Evolutionary conservation across 2,113 vertebrate genomes (phyloP), one percentile per base, ranked within the genome.

Genomic region (Entomyzon cyanotis): DNA sequence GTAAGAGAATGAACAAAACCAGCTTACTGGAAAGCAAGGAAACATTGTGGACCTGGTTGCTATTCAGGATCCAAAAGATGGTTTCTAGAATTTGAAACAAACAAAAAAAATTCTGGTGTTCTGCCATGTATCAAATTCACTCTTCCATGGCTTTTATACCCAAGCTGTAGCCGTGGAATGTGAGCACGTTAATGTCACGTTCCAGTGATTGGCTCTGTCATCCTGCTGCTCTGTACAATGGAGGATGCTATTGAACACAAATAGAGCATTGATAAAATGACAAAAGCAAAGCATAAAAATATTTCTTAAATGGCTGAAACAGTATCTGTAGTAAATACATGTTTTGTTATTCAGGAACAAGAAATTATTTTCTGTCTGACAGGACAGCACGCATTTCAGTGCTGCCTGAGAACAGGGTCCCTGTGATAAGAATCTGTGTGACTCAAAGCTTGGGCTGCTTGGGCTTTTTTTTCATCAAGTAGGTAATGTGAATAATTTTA

Each of bases 401-500:
- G 71, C 73, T 77, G 62, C 73, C 73, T 47, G 65, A 67, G 56
- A 79, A 47, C 75, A 47, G 82, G 33, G 53, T 71, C 68, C 31
- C 68, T 63, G 50, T 42, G 87, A 92, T 82, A 75, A 68, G 52
- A 47, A 87, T 93, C 81, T 78, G 7, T 76, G 21, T 75, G 85
- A 74, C 58, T 87, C 67, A 64, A 39, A 82, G 79, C 78, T 87
- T 79, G 10, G 73, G 59, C 56, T 79, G 56, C 80, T 69, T 69
- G 71, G 46, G 15, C 25, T 87, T 81, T 89, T 87, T 90, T 80
- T 71, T 53, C 10, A 25, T 92, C 62, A 35, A 55, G 87, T 53
- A 85, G 75, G 69, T 92, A 84, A 87, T 4, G 11, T 85, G 90
- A 81, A 56, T 90, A 85, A 92, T 91, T 95, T 94, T 92, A 94